Base-by-base conservation (phyloP, 2,113 vertebrate genomes). In the Neolamprologus ventralis region DNA sequence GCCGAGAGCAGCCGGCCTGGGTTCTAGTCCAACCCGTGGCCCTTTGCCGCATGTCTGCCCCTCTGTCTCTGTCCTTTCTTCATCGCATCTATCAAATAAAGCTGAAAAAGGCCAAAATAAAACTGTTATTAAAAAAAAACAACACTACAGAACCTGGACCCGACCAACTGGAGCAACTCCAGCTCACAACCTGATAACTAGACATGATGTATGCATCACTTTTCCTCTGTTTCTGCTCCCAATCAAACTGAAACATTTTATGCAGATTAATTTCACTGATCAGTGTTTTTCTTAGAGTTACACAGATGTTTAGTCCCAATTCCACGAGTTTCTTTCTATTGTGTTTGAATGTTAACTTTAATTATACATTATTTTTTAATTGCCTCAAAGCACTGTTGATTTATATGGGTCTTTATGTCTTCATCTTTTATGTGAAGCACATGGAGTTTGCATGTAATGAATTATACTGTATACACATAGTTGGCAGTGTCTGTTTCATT, bases 361-460 rank as follows among this genome's bases (percentile, higher is more conserved):
- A 55, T 55, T 55, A 13, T 26, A 55, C 0, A 13, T 55, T 7
- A 26, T 0, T 26, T 55, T 63, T 55, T 4, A 55, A 23, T 55
- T 55, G 16, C 28, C 28, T 63, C 16, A 35, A 33, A 17, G 5
- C 58, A 19, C 31, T 19, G 9, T 11, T 33, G 58, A 19, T 0
- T 28, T 17, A 0, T 5, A 33, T 0, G 16, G 31, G 5, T 33
- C 0, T 63, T 33, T 16, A 63, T 35, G 58, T 63, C 0, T 35
- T 0, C 54, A 63, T 63, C 9, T 63, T 1, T 63, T 35, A 63
- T n/a, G 28, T 11, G 17, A 35, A 63, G 58, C 58, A 63, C 6
- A 35, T 63, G 31, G 6, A 63, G 31, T 35, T 19, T 13, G 6
- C 53, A 55, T 55, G 53, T 0, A 55, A 55, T 2, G 53, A 55